Evolutionary conservation across 2,797 vertebrate genomes (phyloP).

Genomic region (Margarornis squamiger): DNA sequence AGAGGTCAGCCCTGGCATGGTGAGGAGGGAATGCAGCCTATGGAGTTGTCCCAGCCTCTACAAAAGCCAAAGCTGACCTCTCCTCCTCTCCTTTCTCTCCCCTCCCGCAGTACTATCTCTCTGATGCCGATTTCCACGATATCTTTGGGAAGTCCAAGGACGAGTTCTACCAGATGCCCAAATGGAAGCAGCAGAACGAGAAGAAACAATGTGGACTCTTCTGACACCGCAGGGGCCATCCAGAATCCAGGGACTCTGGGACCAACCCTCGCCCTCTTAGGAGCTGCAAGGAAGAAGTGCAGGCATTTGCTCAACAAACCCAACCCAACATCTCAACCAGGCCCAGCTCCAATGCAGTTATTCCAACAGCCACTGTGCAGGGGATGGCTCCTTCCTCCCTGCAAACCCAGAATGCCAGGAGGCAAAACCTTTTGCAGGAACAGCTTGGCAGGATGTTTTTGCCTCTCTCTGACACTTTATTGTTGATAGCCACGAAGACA

Average conservation of each 20-base stretch:
- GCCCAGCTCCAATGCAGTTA: not conserved
- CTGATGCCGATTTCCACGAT: conserved; percentile 84
- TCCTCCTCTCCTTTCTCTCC: not conserved
- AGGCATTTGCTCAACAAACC: not conserved
- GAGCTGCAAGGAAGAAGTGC: not conserved
- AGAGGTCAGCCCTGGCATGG: not conserved
- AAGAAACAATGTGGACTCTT: conserved; percentile 91
- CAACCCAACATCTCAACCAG: not conserved
- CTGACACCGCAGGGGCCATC: conserved; percentile 65
- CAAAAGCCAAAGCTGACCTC: not conserved
- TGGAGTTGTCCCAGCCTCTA: not conserved
- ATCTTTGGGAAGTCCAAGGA: conserved; percentile 85
- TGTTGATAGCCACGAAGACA: not conserved
- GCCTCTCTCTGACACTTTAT: not conserved
- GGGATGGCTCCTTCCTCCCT: not conserved
- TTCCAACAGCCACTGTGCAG: not conserved
- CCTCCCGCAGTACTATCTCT: conserved; percentile 81
- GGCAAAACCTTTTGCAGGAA: not conserved
- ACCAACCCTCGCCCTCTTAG: not conserved
- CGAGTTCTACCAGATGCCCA: conserved; percentile 86
- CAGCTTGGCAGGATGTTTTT: not conserved
- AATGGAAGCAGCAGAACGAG: conserved; percentile 88
- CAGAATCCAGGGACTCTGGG: not conserved
- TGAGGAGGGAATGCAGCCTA: not conserved
- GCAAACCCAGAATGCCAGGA: not conserved